A percentile compares a stretch with the other conserved stretches of the same genome.
Conservation (phyloP, 2,797 vertebrate species). For the Esox lucius region DNA sequence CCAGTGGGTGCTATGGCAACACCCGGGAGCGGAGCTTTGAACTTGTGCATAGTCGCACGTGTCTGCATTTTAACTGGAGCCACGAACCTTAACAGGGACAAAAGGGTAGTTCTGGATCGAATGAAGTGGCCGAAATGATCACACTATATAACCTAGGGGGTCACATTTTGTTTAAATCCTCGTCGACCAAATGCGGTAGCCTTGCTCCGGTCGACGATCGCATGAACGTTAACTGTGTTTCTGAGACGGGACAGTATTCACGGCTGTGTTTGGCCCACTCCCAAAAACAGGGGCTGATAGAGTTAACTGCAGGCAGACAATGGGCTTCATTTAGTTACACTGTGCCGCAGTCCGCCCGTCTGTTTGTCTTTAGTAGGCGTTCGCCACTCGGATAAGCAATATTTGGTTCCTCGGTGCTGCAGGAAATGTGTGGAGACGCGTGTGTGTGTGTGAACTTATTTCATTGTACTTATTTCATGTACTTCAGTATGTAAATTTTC, state of each 20-base stretch:
- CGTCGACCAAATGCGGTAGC: not conserved
- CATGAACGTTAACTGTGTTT: not conserved
- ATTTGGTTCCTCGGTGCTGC: not conserved
- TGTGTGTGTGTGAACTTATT: not conserved
- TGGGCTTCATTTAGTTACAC: not conserved
- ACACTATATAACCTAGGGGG: not conserved
- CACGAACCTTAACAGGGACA: no score
- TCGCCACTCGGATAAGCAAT: not conserved
- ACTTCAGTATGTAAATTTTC: not conserved
- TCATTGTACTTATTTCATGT: not conserved
- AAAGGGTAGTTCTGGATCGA: not conserved
- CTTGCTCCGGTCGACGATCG: not conserved
- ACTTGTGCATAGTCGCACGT: not conserved
- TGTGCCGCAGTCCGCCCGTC: not conserved
- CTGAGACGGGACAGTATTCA: not conserved
- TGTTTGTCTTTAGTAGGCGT: not conserved
- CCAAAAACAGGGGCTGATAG: not conserved
- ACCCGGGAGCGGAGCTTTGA: not conserved
- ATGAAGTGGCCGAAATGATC: not conserved
- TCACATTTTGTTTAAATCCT: not conserved
- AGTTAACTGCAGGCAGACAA: not conserved
- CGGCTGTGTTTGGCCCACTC: not conserved
- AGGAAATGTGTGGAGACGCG: not conserved
- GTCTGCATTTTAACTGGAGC: not conserved
- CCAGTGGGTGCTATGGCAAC: constrained; percentile 43